Percentiles rank a stretch among this genome's conserved stretches.
These are phyloP conservation scores for Gnathonemus echidnorhynchus DNA, from an alignment of 2,113 vertebrate genomes.

Conservation along the genomic window DNA sequence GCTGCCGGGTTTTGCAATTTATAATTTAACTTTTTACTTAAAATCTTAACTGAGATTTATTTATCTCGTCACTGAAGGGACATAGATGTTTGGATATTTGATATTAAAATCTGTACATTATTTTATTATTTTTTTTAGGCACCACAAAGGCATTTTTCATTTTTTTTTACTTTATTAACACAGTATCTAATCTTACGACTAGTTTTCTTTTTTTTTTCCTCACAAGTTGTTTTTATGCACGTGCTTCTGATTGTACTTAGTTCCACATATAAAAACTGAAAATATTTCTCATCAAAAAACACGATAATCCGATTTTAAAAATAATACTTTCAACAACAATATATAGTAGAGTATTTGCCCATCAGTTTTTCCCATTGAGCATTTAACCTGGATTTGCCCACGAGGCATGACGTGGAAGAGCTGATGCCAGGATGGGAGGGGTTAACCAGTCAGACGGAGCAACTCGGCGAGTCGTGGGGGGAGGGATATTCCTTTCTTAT, in stretches of 20 bases:
- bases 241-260: neutral
- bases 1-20: neutral
- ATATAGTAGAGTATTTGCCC: neutral
- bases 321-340: neutral
- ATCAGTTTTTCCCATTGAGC: neutral
- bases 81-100: neutral
- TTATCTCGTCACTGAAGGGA: neutral
- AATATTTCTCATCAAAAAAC: neutral
- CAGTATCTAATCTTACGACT: neutral
- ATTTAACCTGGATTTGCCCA: conserved; percentile 54
- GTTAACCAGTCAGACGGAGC: conserved; percentile 99
- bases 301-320: neutral
- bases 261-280: neutral
- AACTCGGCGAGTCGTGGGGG: conserved; percentile 91
- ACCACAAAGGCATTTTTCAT: too few species aligned
- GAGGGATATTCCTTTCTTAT: conserved; percentile 96
- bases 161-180: neutral
- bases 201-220: neutral
- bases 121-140: too few species aligned
- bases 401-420: conserved; percentile 88
- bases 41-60: neutral
- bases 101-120: neutral
- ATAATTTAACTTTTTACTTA: neutral
- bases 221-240: neutral
- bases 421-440: conserved; percentile 98